phyloP scores from a whole-genome alignment of 2,113 vertebrate genomes.

The Oreochromis niloticus region DNA sequence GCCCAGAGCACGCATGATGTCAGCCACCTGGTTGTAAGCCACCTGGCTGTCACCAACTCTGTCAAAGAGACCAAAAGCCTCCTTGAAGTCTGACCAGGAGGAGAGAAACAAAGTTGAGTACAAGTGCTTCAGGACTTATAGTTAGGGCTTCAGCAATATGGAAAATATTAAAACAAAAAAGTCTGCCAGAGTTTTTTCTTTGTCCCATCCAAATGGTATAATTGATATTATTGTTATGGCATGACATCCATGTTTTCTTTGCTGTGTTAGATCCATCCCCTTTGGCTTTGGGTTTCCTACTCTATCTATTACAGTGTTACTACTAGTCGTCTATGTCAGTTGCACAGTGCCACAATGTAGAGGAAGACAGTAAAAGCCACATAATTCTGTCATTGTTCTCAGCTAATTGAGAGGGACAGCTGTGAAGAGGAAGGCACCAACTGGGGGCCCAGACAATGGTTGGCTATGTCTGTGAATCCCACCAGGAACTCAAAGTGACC shows the following conservation, averaged over 20 bases:
- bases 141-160: background rate
- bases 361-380: background rate
- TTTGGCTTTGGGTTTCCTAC: background rate
- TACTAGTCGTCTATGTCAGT: background rate
- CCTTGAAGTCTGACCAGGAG: slow-evolving; percentile 88
- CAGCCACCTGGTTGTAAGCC: slow-evolving; percentile 85
- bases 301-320: background rate
- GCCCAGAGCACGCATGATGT: slow-evolving; percentile 93
- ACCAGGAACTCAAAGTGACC: slow-evolving; percentile 46
- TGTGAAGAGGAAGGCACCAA: background rate
- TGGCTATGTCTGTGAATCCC: slow-evolving; percentile 28
- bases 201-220: background rate
- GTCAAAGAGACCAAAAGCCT: slow-evolving; percentile 98
- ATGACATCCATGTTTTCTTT: background rate
- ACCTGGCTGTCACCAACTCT: slow-evolving; percentile 92
- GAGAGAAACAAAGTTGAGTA: background rate
- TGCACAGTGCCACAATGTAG: background rate
- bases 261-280: background rate
- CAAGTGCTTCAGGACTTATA: background rate
- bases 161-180: background rate
- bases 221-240: background rate
- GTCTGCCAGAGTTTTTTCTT: background rate
- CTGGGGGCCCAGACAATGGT: background rate
- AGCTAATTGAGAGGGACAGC: slow-evolving; percentile 37
- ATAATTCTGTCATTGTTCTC: slow-evolving; percentile 1